Conservation (phyloP, 2,113 vertebrate species). For the Hylia prasina region DNA sequence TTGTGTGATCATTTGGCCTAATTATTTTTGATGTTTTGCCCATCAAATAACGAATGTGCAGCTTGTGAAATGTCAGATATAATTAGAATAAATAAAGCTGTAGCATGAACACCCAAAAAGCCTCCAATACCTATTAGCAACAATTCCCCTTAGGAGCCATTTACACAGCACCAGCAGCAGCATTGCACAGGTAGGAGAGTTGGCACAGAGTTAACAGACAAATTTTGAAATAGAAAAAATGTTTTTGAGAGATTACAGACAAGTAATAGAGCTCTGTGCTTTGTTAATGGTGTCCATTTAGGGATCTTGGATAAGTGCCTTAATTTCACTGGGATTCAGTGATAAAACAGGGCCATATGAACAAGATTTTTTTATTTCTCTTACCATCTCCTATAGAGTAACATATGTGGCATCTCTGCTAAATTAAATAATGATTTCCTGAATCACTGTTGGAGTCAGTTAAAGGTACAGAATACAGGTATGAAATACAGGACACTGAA, state of each 20-base stretch:
- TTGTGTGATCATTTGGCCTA: conserved; percentile 14
- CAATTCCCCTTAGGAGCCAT: not conserved
- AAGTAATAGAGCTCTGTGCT: not conserved
- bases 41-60: conserved; percentile 29
- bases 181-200: not conserved
- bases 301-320: not conserved
- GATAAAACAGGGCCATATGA: not conserved
- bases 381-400: not conserved
- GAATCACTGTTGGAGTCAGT: not conserved
- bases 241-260: not conserved
- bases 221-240: not conserved
- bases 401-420: not conserved
- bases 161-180: not conserved
- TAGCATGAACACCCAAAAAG: not conserved
- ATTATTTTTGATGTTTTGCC: conserved; percentile 50
- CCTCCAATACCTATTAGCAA: not conserved
- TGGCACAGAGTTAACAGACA: not conserved
- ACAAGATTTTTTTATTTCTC: not conserved
- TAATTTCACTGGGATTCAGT: not conserved
- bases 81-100: conserved; percentile 52
- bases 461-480: not conserved
- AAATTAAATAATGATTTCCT: not conserved
- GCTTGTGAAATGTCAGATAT: conserved; percentile 38
- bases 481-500: not conserved
- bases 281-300: not conserved